These are phyloP conservation scores for Scaptodrosophila latifasciaeformis DNA, from an alignment of 2,888 invertebrate genomes.

Conservation along the genomic window DNA sequence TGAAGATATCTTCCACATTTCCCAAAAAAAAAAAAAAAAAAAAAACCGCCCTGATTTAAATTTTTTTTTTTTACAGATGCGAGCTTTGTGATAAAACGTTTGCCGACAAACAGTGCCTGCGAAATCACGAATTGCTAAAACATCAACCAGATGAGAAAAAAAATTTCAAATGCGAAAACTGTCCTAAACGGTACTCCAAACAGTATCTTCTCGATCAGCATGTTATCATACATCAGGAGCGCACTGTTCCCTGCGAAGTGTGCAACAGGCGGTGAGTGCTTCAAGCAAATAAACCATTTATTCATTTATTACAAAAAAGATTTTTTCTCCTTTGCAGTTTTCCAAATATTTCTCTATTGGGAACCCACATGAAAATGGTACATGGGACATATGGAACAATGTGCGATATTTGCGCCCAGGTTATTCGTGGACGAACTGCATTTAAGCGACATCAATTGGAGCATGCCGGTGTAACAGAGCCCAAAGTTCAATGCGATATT, in stretches of 20 bases:
- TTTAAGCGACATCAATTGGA: slow-evolving; percentile 71
- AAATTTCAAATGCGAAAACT: slow-evolving; percentile 69
- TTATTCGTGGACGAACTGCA: slow-evolving; percentile 70
- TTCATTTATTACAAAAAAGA: too few relatives aligned
- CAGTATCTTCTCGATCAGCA: slow-evolving; percentile 72
- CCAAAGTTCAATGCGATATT: slow-evolving; percentile 71
- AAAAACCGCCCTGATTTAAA: background rate
- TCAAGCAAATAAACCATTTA: too few relatives aligned
- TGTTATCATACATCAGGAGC: slow-evolving; percentile 57
- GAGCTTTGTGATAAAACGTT: slow-evolving; percentile 60
- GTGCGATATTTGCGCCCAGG: slow-evolving; percentile 73
- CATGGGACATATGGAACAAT: slow-evolving; percentile 69
- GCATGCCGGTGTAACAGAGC: slow-evolving; percentile 67
- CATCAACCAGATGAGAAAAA: slow-evolving; percentile 72
- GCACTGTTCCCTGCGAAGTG: slow-evolving; percentile 64
- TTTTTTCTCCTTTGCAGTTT: slow-evolving; percentile 47
- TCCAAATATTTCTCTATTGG: slow-evolving; percentile 63
- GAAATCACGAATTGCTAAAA: slow-evolving; percentile 71
- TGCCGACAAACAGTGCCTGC: slow-evolving; percentile 70
- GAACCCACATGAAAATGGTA: slow-evolving; percentile 64
- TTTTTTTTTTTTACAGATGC: slow-evolving; percentile 43
- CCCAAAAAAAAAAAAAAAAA: too few relatives aligned
- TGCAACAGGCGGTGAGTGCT: slow-evolving; percentile 68
- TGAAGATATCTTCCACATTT: too few relatives aligned
- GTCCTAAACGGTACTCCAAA: slow-evolving; percentile 71